Evolutionary conservation across 2,888 invertebrate species (phyloP).

Genomic region (Melolontha melolontha): DNA sequence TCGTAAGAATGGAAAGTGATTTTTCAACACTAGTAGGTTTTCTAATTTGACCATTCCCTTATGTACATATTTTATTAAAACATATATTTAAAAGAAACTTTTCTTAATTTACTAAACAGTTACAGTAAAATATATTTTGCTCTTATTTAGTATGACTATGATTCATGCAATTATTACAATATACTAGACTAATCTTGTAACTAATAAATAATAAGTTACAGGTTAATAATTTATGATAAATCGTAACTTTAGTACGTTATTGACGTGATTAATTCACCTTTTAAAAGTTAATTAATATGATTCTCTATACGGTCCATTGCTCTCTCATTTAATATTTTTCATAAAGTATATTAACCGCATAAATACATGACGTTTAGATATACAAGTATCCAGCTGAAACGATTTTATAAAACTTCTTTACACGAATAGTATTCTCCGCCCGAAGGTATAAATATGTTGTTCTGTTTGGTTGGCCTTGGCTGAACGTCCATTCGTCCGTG

Average conservation of each 20-base stretch:
- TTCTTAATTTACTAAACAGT: no score
- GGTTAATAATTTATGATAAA: constrained; percentile 19
- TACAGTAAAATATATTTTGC: no score
- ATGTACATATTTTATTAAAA: no score
- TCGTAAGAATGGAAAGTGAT: no score
- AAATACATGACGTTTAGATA: neutral
- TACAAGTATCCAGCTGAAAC: neutral
- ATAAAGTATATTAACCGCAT: constrained; percentile 19
- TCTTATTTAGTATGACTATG: no score
- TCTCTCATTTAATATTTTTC: constrained; percentile 14
- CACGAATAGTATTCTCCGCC: neutral
- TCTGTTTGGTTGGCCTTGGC: constrained; percentile 23
- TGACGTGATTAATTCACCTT: constrained; percentile 23
- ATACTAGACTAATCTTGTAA: no score
- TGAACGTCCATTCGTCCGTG: constrained; percentile 29
- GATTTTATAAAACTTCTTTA: constrained; percentile 3
- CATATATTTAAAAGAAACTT: no score
- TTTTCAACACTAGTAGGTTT: no score
- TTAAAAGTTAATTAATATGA: constrained; percentile 18
- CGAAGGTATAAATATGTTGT: neutral
- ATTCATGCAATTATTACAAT: no score
- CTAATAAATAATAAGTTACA: neutral
- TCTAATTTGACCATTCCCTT: no score
- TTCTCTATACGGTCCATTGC: constrained; percentile 19
- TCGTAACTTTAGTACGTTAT: neutral